Conservation (phyloP, 2,113 vertebrate genomes). For the Centropristis striata region DNA sequence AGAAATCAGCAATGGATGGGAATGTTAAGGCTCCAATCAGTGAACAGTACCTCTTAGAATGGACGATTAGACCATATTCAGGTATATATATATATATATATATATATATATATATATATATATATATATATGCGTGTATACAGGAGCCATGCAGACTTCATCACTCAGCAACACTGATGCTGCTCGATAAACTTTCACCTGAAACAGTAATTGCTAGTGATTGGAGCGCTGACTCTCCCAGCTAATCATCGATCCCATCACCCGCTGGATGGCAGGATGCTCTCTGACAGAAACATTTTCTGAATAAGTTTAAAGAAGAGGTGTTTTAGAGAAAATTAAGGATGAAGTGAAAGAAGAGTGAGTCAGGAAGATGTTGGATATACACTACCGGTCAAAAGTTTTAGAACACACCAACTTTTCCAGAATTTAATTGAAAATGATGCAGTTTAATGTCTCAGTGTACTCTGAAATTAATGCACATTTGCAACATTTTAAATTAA, state of each 20-base stretch:
- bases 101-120: no score
- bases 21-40: slow-evolving; percentile 50
- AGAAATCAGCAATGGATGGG: slow-evolving; percentile 30
- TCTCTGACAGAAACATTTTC: slow-evolving; percentile 44
- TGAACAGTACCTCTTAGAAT: slow-evolving; percentile 30
- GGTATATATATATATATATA: neutral
- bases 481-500: no score
- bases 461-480: no score
- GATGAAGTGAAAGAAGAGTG: neutral
- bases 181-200: slow-evolving; percentile 16
- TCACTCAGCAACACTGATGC: slow-evolving; percentile 30
- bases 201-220: slow-evolving; percentile 10
- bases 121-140: neutral
- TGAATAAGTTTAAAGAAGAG: slow-evolving; percentile 22
- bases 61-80: slow-evolving; percentile 21
- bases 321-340: slow-evolving; percentile 8
- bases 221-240: slow-evolving; percentile 8
- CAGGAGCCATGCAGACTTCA: neutral
- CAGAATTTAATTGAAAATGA: no score
- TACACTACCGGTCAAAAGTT: no score
- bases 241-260: slow-evolving; percentile 47
- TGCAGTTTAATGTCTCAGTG: no score
- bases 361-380: no score
- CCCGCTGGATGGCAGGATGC: slow-evolving; percentile 32
- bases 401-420: no score